A percentile compares a stretch with the other conserved stretches of the same genome.
phyloP scores from a whole-genome alignment of 2,888 invertebrate genomes.

The Hirtodrosophila trivittata region DNA sequence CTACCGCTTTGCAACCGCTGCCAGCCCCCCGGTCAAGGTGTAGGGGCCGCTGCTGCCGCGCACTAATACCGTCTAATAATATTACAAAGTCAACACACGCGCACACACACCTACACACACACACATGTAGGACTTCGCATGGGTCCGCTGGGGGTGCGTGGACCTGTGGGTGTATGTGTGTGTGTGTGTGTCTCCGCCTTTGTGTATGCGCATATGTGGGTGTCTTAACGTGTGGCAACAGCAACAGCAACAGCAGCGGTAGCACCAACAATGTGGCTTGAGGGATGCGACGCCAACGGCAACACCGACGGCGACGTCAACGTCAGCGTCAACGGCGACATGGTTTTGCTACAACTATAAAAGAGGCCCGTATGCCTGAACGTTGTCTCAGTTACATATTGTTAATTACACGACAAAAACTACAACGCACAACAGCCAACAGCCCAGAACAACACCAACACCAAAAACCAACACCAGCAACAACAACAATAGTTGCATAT shows the following conservation, averaged over 20 bases:
- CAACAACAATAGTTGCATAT: conserved; percentile 8
- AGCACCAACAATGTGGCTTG: conserved; percentile 18
- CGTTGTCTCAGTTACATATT: conserved; percentile 75
- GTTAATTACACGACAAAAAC: conserved; percentile 67
- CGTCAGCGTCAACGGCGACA: conserved; percentile 20
- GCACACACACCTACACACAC: conserved; percentile 31
- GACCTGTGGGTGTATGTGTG: conserved; percentile 1
- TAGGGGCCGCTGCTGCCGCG: conserved; percentile 4
- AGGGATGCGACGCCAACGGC: conserved; percentile 46
- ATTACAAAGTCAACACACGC: conserved; percentile 58
- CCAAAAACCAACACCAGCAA: conserved; percentile 8
- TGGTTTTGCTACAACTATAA: conserved; percentile 65
- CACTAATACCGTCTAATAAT: conserved; percentile 65
- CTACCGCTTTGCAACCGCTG: conserved; percentile 16
- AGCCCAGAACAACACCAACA: conserved; percentile 15
- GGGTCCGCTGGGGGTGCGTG: conserved; percentile 13
- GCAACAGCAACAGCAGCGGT: conserved; percentile 12
- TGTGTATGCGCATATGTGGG: conserved; percentile 8
- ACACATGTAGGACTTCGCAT: conserved; percentile 63
- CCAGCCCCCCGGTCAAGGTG: conserved; percentile 16
- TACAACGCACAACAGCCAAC: conserved; percentile 10
- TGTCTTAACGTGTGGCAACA: conserved; percentile 8
- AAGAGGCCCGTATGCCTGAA: conserved; percentile 58
- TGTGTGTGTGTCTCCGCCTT: conserved; percentile 1
- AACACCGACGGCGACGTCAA: conserved; percentile 11